phyloP scores from a whole-genome alignment of 2,113 vertebrate species.

The Thunnus thynnus region DNA sequence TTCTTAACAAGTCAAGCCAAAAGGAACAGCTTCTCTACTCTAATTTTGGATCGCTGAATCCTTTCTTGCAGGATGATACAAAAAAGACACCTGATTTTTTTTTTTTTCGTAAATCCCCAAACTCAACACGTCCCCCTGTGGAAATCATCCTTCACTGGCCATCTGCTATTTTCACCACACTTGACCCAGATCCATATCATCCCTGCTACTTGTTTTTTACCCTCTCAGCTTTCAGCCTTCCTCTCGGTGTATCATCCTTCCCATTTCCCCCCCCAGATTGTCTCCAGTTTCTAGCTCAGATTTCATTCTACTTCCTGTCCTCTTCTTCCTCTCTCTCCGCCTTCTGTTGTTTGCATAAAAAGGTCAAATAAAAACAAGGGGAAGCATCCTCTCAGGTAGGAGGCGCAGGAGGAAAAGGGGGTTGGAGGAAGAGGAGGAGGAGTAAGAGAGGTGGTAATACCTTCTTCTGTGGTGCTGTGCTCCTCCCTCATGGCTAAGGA shows the following conservation, averaged over 20 bases:
- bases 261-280: background rate
- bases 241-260: constrained; percentile 23
- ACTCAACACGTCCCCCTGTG: constrained; percentile 3
- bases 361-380: constrained; percentile 43
- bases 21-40: background rate
- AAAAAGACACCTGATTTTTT: constrained; percentile 32
- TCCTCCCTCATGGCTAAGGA: constrained; percentile 92
- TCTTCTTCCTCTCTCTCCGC: background rate
- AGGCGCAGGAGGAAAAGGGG: background rate
- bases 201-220: constrained; percentile 14
- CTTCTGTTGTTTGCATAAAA: constrained; percentile 4
- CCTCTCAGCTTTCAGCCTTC: constrained; percentile 45
- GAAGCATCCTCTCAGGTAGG: background rate
- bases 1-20: background rate
- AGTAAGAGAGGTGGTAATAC: constrained; percentile 74
- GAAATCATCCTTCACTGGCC: constrained; percentile 25
- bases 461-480: constrained; percentile 88
- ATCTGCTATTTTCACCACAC: constrained; percentile 42
- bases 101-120: background rate
- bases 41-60: background rate
- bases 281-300: constrained; percentile 19
- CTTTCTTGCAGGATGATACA: constrained; percentile 7
- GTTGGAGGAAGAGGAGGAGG: background rate
- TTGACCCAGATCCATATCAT: constrained; percentile 60
- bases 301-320: background rate